These are phyloP conservation scores for Pharmacophagus antenor DNA, from an alignment of 2,888 invertebrate genomes.

Conservation along the genomic window DNA sequence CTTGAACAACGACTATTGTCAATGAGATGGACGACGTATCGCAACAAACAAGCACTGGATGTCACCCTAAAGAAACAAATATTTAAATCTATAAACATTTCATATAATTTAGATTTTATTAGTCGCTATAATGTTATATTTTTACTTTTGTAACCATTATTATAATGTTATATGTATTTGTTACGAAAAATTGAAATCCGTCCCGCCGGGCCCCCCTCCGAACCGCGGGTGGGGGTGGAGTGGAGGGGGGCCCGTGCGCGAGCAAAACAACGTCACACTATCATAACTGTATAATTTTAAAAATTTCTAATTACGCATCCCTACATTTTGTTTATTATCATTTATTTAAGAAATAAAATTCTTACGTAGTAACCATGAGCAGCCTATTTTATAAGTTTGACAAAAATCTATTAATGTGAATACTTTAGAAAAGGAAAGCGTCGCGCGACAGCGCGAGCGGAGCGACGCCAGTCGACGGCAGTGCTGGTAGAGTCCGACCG, in stretches of 20 bases:
- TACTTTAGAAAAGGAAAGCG: conserved; percentile 75
- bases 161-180: conserved; percentile 80
- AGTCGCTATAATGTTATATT: conserved; percentile 80
- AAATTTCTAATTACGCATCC: conserved; percentile 80
- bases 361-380: conserved; percentile 79
- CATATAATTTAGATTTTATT: conserved; percentile 81
- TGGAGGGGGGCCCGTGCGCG: conserved; percentile 54
- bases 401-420: conserved; percentile 75
- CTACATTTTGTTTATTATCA: conserved; percentile 80
- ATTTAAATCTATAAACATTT: conserved; percentile 81
- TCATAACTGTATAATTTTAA: conserved; percentile 81
- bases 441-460: conserved; percentile 44
- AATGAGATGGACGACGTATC: conserved; percentile 61
- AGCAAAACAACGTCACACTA: conserved; percentile 70
- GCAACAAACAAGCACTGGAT: conserved; percentile 73
- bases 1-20: conserved; percentile 67
- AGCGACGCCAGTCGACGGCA: conserved; percentile 44
- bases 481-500: conserved; percentile 42
- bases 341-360: conserved; percentile 81
- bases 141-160: conserved; percentile 80
- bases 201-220: conserved; percentile 31
- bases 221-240: conserved; percentile 33
- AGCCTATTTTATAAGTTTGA: conserved; percentile 80
- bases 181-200: conserved; percentile 71
- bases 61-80: conserved; percentile 77